Conservation (phyloP, 2,888 invertebrate genomes). For the Agriotes lineatus region DNA sequence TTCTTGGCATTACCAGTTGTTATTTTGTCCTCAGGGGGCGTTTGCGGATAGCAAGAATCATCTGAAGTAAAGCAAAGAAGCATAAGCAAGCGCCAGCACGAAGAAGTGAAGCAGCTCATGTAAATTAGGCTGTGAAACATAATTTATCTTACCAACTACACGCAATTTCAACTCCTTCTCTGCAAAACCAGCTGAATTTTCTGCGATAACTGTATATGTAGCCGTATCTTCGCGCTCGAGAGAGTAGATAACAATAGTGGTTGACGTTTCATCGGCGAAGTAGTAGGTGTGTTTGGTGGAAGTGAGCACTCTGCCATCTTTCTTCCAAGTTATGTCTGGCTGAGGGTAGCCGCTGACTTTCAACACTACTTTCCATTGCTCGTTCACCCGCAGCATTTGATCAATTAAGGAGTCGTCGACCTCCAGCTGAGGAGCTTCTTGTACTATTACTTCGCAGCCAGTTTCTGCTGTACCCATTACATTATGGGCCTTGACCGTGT, state of each 20-base stretch:
- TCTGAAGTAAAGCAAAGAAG: no score
- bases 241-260: slow-evolving; percentile 72
- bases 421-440: slow-evolving; percentile 76
- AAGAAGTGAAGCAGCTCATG: no score
- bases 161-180: slow-evolving; percentile 73
- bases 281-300: slow-evolving; percentile 67
- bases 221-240: slow-evolving; percentile 75
- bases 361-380: slow-evolving; percentile 75
- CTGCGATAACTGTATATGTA: slow-evolving; percentile 77
- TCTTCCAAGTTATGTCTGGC: slow-evolving; percentile 78
- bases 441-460: slow-evolving; percentile 74
- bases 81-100: no score
- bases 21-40: not conserved
- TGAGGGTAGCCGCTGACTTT: slow-evolving; percentile 78
- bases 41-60: not conserved
- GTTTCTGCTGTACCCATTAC: slow-evolving; percentile 72
- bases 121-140: no score
- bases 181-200: slow-evolving; percentile 75
- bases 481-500: slow-evolving; percentile 71
- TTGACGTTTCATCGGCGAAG: slow-evolving; percentile 68
- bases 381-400: slow-evolving; percentile 75
- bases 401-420: slow-evolving; percentile 75
- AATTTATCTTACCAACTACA: slow-evolving; percentile 76
- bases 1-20: slow-evolving; percentile 7
- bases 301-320: slow-evolving; percentile 69